These are phyloP conservation scores for Ibidorhyncha struthersii DNA, from an alignment of 2,113 vertebrate species.

Conservation along the genomic window DNA sequence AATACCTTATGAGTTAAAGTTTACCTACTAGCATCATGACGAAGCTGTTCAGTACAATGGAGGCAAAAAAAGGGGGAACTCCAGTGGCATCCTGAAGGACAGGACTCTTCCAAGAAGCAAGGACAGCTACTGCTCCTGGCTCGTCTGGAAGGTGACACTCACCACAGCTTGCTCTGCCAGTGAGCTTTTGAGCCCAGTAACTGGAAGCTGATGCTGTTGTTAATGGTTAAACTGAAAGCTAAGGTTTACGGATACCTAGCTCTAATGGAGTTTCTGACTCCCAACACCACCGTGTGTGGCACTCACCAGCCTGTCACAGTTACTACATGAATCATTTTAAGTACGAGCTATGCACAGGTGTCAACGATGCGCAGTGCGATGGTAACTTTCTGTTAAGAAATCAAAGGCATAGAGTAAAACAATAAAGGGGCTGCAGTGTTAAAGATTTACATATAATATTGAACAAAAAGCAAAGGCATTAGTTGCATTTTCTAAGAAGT, in stretches of 20 bases:
- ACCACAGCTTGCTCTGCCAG: fast-evolving
- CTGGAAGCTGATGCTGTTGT: background rate
- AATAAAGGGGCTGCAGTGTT: background rate
- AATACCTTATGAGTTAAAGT: background rate
- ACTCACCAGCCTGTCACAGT: background rate
- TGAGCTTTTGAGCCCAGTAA: background rate
- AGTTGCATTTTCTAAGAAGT: background rate
- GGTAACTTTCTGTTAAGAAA: background rate
- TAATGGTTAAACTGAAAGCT: background rate
- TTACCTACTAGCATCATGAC: background rate
- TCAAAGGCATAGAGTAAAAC: fast-evolving
- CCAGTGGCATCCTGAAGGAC: background rate
- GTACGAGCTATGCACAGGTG: background rate
- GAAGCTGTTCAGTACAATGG: background rate
- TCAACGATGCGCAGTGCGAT: fast-evolving
- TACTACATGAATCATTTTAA: background rate
- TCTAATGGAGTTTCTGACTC: background rate
- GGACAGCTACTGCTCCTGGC: background rate
- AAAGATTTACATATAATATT: background rate
- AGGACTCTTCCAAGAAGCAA: background rate
- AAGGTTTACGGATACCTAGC: background rate
- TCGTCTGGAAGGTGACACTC: background rate
- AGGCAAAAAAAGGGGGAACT: background rate
- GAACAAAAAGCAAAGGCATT: background rate
- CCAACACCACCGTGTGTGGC: fast-evolving